Conservation (phyloP, 2,113 vertebrate genomes). For the Xiphophorus maculatus region DNA sequence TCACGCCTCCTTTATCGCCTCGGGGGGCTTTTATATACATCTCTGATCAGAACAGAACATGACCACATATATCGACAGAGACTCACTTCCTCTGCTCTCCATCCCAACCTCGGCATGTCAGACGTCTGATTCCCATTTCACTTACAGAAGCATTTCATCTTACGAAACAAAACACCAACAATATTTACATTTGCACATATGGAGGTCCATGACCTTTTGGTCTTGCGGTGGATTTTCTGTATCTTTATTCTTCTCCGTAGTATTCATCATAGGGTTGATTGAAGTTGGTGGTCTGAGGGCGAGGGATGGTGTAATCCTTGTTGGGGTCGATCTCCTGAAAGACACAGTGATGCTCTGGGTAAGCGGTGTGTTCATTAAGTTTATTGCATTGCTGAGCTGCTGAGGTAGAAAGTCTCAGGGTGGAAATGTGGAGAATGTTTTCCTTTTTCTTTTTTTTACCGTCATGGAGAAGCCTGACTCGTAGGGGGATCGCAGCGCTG, state of each 20-base stretch:
- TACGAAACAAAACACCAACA: not conserved
- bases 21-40: conserved; percentile 29
- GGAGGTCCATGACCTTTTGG: not conserved
- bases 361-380: conserved; percentile 24
- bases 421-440: conserved; percentile 21
- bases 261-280: conserved; percentile 73
- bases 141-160: not conserved
- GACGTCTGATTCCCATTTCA: not conserved
- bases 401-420: conserved; percentile 26
- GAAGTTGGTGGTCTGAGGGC: conserved; percentile 77
- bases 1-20: conserved; percentile 47
- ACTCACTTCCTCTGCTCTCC: too few relatives aligned
- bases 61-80: not conserved
- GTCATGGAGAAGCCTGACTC: conserved; percentile 77
- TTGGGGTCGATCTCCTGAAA: conserved; percentile 76
- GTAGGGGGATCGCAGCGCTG: conserved; percentile 70
- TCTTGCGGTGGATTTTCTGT: not conserved
- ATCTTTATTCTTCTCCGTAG: conserved; percentile 52
- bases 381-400: conserved; percentile 5
- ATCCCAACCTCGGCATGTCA: not conserved
- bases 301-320: conserved; percentile 78
- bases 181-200: conserved; percentile 46
- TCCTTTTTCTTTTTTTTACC: conserved; percentile 57
- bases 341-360: conserved; percentile 21
- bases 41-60: conserved; percentile 6